phyloP scores from a whole-genome alignment of 37 sponge, comb jelly and placozoan species.

The Oscarella lobularis region DNA sequence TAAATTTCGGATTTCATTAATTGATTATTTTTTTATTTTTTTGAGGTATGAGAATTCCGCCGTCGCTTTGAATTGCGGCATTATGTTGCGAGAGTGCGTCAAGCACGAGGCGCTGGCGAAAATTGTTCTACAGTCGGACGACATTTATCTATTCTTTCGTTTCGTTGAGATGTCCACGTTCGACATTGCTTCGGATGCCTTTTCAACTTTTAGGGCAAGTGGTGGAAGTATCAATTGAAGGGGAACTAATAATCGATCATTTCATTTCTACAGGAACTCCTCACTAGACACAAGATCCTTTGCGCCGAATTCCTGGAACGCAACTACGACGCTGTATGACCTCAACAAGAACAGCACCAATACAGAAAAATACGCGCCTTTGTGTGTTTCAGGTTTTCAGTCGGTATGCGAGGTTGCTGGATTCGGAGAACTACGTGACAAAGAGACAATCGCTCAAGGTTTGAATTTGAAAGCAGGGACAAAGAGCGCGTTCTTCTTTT shows the following conservation, averaged over 20 bases:
- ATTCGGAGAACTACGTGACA: conserved; percentile 97
- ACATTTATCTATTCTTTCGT: conserved; percentile 71
- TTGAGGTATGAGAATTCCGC: conserved; percentile 88
- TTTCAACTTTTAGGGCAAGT: conserved; percentile 86
- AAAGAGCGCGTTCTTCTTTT: not conserved
- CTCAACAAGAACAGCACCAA: no score
- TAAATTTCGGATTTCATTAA: not conserved
- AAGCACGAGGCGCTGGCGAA: conserved; percentile 78
- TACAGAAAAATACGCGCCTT: no score
- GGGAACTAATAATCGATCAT: not conserved
- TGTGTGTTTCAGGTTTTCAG: conserved; percentile 27
- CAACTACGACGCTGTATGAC: conserved; percentile 82
- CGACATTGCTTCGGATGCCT: conserved; percentile 97
- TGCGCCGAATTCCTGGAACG: conserved; percentile 84
- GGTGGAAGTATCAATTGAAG: conserved; percentile 4
- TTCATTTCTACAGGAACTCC: conserved; percentile 70
- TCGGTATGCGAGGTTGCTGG: conserved; percentile 66
- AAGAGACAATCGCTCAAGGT: conserved; percentile 96
- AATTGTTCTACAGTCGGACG: conserved; percentile 56
- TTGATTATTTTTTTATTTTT: not conserved
- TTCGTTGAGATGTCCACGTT: conserved; percentile 93
- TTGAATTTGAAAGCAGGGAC: not conserved
- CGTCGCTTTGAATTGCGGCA: conserved; percentile 89
- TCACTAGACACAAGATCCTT: conserved; percentile 86
- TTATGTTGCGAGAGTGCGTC: conserved; percentile 92